These are phyloP conservation scores for Anarsia innoxiella DNA, from an alignment of 2,888 invertebrate genomes.

Conservation along the genomic window DNA sequence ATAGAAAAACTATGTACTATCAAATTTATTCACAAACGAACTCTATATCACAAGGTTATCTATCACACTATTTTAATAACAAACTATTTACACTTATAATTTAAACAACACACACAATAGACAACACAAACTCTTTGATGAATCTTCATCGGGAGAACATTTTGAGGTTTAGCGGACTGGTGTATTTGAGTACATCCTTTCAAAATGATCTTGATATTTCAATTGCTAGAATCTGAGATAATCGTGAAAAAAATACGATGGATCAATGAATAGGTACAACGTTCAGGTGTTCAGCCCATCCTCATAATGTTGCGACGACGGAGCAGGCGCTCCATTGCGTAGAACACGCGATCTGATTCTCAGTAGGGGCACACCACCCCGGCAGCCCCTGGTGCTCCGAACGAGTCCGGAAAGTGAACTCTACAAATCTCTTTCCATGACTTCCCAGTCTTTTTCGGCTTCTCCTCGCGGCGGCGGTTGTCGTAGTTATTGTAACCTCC, in stretches of 20 bases:
- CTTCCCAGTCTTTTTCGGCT: constrained; percentile 49
- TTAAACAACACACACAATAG: neutral
- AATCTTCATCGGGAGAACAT: constrained; percentile 3
- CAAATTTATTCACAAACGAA: constrained; percentile 33
- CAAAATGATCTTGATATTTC: neutral
- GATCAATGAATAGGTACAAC: neutral
- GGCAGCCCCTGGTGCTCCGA: constrained; percentile 65
- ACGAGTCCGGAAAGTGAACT: constrained; percentile 77
- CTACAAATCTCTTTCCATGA: constrained; percentile 82
- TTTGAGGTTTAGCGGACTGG: constrained; percentile 3
- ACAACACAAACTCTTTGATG: neutral
- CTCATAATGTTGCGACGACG: constrained; percentile 69
- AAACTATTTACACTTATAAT: too few species aligned
- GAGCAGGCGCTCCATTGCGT: constrained; percentile 68
- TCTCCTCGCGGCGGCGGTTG: constrained; percentile 29
- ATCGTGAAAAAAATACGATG: neutral
- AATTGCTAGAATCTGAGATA: neutral
- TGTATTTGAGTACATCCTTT: too few species aligned
- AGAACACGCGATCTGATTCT: constrained; percentile 73
- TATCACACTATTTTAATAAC: constrained; percentile 12
- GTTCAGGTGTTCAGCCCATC: constrained; percentile 55
- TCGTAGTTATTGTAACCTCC: constrained; percentile 24
- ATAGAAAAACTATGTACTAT: constrained; percentile 42
- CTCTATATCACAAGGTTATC: constrained; percentile 62
- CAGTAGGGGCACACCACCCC: constrained; percentile 79